Evolutionary conservation across 23 tunicate species (phyloP).

Genomic region (Diplosoma virens): DNA sequence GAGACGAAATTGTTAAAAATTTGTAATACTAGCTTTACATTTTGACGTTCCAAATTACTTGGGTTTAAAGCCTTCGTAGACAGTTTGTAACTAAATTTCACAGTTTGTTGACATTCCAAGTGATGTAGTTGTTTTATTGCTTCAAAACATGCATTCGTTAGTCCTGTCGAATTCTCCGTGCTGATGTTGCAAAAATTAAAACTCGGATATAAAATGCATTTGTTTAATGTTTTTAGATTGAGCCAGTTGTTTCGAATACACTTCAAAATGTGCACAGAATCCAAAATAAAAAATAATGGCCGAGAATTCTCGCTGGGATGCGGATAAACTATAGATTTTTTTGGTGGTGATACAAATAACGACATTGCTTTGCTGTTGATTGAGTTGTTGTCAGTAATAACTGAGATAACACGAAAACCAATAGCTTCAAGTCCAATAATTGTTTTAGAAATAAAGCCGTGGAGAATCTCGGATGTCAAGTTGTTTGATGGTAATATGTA

Average conservation of each 20-base stretch:
- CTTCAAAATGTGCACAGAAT: conserved; percentile 16
- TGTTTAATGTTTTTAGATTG: neutral
- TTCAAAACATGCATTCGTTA: neutral
- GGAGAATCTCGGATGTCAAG: conserved; percentile 2
- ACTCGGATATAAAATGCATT: conserved; percentile 1
- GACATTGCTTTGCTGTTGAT: conserved; percentile 29
- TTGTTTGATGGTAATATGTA: neutral
- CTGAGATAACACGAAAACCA: conserved; percentile 5
- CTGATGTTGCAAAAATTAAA: conserved; percentile 14
- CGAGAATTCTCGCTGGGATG: conserved; percentile 5
- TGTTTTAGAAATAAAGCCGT: neutral
- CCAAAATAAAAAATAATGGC: conserved; percentile 13
- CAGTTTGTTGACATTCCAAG: neutral
- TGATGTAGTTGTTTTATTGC: neutral
- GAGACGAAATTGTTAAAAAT: conserved; percentile 15
- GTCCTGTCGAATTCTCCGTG: neutral
- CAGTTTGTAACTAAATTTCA: conserved; percentile 10
- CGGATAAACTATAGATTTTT: conserved; percentile 10
- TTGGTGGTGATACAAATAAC: conserved; percentile 13
- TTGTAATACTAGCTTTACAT: conserved; percentile 6
- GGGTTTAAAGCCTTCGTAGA: conserved; percentile 13
- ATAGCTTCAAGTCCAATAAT: conserved; percentile 4
- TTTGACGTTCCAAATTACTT: conserved; percentile 10
- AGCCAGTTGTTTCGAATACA: conserved; percentile 30
- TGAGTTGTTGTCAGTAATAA: neutral